These are phyloP conservation scores for Drosophila barbarae DNA, from an alignment of 2,888 invertebrate species.

Conservation along the genomic window DNA sequence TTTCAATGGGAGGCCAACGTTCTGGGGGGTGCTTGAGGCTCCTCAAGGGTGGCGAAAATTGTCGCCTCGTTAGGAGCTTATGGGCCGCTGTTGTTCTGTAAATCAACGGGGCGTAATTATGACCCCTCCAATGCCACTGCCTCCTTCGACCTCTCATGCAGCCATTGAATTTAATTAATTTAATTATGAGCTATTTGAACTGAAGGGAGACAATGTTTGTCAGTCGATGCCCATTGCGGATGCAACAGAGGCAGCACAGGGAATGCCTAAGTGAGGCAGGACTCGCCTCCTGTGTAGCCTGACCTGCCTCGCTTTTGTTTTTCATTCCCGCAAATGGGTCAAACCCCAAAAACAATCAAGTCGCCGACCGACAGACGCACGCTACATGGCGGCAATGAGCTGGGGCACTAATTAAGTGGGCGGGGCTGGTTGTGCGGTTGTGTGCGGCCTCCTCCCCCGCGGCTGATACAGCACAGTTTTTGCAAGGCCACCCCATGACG, in stretches of 20 bases:
- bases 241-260: conserved; percentile 52
- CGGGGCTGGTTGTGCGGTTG: conserved; percentile 42
- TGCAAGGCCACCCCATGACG: conserved; percentile 46
- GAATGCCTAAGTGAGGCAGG: conserved; percentile 8
- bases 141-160: conserved; percentile 10
- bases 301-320: conserved; percentile 56
- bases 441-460: conserved; percentile 42
- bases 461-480: conserved; percentile 55
- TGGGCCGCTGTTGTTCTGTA: conserved; percentile 42
- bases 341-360: conserved; percentile 74
- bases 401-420: conserved; percentile 70
- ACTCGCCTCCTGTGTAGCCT: conserved; percentile 2
- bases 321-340: conserved; percentile 69
- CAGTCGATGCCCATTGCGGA: conserved; percentile 44
- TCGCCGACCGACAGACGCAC: conserved; percentile 28
- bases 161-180: conserved; percentile 69
- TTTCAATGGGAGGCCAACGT: conserved; percentile 53
- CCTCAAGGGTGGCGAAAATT: conserved; percentile 46
- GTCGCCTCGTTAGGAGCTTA: conserved; percentile 64
- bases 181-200: conserved; percentile 61
- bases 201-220: conserved; percentile 11
- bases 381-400: conserved; percentile 54
- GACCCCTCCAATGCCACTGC: conserved; percentile 9
- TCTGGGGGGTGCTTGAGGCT: neutral
- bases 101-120: conserved; percentile 68